Evolutionary conservation across 2,888 invertebrate genomes (phyloP), one percentile per base, ranked within the genome.

Genomic region (Eupithecia centaureata): DNA sequence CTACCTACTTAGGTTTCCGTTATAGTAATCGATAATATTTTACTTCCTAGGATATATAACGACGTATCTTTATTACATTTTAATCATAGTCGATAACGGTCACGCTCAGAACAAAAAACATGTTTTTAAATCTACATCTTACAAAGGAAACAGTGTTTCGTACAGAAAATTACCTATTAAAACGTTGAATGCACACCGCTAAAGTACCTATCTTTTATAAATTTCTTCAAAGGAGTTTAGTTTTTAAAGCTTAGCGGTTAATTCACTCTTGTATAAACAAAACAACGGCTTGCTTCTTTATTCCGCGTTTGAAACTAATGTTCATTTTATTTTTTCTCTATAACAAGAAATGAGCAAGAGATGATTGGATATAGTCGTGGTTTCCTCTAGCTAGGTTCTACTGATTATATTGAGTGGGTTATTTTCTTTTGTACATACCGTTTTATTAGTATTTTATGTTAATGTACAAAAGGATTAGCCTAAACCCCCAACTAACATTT

Each of bases 1-100:
- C 89, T 87, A 88, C 86, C 87, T 88, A 86, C 86, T 88, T 86
- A 84, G 82, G 82, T 85, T 83, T 82, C 76, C 74, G 81, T 82
- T 84, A 86, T 83, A 77, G 80, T 67, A 77, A 86, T 86, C 86
- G 76, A 87, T 88, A 84, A 81, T 79, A 77, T 79, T 84, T 82
- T 83, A 83, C 77, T 81, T 82, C 76, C 74, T 70, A 74, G 69
- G 74, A 73, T 76, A 58, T 59, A 28, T 70, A 70, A 62, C 59
- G 18, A 12, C 47, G 38, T 32, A 67, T 54, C 15, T n/a, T 54
- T 38, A 58, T 56, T 35, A 75, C 61, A 73, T 70, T 77, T 73
- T 74, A 69, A 73, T 73, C 72, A 69, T 70, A 38, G 52, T 42
- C 59, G 33, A 63, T 33, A 60, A 32, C 25, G 18, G 15, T 56